Base-by-base conservation (phyloP, 1,140 invertebrate species). In the Drosophila nikananu region DNA sequence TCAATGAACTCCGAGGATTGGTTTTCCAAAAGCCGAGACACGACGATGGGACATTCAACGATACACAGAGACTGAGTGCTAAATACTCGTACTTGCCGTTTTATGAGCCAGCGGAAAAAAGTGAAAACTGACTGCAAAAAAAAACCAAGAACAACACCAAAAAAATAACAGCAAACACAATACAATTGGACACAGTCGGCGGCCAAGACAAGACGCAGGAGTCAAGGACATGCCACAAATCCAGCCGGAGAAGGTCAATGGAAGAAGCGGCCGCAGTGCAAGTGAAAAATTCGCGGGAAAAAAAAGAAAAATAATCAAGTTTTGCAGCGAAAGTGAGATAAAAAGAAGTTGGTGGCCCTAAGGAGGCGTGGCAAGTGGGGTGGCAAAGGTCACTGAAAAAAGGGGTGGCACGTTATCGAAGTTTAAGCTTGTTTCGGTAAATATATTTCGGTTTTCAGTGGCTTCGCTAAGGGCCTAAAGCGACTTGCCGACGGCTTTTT, bases 171-270 rank as follows among this genome's bases (percentile, higher is more conserved):
- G 81, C 49, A 75, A 82, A 80, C 51, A 74, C 83, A 79, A 86
- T 87, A 86, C 83, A 82, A 74, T 78, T 74, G 71, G 71, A 80
- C 49, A 64, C 42, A 75, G 44, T 57, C 58, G 54, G 15, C 42
- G 73, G 70, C 66, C 75, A 73, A 89, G 65, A 51, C 67, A 73
- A 89, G 65, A 51, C 64, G 71, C 76, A 86, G 62, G 46, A 90
- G 79, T 86, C 86, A 91, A 91, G 87, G 87, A 91, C 87, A 91
- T 91, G 75, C 75, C 71, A 58, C 81, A 81, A 89, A 75, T 51
- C 60, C 63, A 49, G 39, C 19, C 55, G 15, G 66, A 44, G 72
- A 77, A 72, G 83, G 83, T 86, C 83, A 87, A 61, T 78, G 75
- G 25, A 79, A 73, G 55, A 62, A 68, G 77, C 65, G 74, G 58